Base-by-base conservation (phyloP, 1,140 invertebrate genomes). In the Zophobas morio region DNA sequence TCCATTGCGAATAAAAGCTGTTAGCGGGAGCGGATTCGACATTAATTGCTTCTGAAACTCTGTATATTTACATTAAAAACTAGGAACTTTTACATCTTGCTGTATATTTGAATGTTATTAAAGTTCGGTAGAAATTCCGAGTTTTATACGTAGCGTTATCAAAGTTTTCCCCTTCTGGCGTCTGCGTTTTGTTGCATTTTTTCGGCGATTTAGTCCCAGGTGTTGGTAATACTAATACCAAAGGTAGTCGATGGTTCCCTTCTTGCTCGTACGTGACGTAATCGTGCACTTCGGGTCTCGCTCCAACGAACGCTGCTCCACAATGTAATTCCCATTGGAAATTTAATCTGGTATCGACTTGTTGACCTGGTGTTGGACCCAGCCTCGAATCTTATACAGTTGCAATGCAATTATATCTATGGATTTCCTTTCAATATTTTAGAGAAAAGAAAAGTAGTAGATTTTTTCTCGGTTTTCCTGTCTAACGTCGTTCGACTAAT, bases 41-140 rank as follows among this genome's bases (percentile, higher is more conserved):
- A 66, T 66, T 66, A 66, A 66, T 40, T 66, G 39, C 60, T 66
- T 66, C 20, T 32, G 20, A 42, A 66, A 42, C 60, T 66, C 42
- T 6, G 42, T 20, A 66, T 66, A 51, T 42, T 42, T 42, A 32
- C 39, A 1, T 66, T 46, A 33, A 60, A 60, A 33, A 20, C 2
- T 56, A 20, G 34, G 4, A 56, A 3, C 54, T 56, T 60, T 60
- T 42, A 4, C 39, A 39, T 60, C 39, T 36, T 20, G 20, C 20
- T 20, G 20, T 20, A 20, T 20, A 34, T 63, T 66, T 66, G 39
- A 66, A 42, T 66, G 33, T 42, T 66, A 66, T 66, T 66, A 66
- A 66, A 66, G 60, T 66, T 42, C 1, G 32, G 20, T 8, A 42
- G 37, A 40, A 40, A 39, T 40, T 66, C 3, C 60, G 33, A n/a